Evolutionary conservation across 2,113 vertebrate genomes (phyloP).

Genomic region (Galemys pyrenaicus): DNA sequence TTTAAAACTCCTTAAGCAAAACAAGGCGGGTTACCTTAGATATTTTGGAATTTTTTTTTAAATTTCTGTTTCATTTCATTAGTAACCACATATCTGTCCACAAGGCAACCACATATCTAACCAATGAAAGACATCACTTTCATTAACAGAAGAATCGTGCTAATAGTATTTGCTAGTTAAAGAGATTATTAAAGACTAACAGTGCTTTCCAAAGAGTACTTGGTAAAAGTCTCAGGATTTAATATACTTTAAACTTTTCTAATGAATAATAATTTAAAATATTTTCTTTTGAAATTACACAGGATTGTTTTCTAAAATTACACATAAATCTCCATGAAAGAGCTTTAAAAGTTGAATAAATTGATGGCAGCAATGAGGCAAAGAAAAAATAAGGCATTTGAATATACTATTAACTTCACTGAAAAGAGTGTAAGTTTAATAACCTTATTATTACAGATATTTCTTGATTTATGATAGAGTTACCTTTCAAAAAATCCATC

Average conservation of each 20-base stretch:
- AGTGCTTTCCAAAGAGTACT: not conserved
- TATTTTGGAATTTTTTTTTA: not conserved
- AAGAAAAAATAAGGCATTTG: not conserved
- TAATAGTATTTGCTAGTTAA: not conserved
- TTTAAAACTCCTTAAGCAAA: not conserved
- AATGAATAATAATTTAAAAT: not conserved
- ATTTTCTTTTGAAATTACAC: not conserved
- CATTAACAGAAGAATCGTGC: not conserved
- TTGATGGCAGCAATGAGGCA: not conserved
- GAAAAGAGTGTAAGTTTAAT: not conserved
- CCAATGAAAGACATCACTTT: not conserved
- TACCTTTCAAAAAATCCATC: no score
- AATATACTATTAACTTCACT: no score
- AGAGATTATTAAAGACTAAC: not conserved
- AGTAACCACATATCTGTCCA: not conserved
- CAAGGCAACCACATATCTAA: not conserved
- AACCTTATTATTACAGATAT: not conserved
- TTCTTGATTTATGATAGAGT: no score
- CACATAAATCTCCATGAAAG: not conserved
- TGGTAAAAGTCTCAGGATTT: not conserved
- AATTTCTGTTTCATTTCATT: not conserved
- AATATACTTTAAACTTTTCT: not conserved
- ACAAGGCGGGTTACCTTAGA: not conserved
- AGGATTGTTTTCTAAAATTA: not conserved
- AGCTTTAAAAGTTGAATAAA: not conserved